Percentiles rank a stretch among this genome's conserved stretches.
These are phyloP conservation scores for Perognathus longimembris DNA, from an alignment of 2,113 vertebrate species.

Conservation along the genomic window DNA sequence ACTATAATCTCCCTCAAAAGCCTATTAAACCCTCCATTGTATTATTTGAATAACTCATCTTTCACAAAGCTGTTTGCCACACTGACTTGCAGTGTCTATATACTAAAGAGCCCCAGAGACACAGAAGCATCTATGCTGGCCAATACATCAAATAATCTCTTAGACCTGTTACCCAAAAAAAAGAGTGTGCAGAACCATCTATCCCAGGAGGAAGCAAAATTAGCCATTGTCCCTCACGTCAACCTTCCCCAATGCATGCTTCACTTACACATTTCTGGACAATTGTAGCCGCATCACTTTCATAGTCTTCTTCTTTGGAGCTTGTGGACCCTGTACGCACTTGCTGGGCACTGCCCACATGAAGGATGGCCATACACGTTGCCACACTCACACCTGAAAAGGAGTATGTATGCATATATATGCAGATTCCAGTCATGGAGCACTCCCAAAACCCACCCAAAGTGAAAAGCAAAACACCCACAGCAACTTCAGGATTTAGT, in stretches of 20 bases:
- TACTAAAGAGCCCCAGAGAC: not conserved
- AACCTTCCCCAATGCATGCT: not conserved
- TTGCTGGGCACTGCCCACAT: slow-evolving; percentile 96
- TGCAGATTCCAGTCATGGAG: not conserved
- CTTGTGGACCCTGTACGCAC: slow-evolving; percentile 95
- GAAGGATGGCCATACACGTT: slow-evolving; percentile 98
- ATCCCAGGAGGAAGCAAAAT: not conserved
- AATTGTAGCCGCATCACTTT: slow-evolving; percentile 98
- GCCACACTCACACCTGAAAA: slow-evolving; percentile 95
- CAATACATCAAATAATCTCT: not conserved
- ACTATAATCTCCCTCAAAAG: not conserved
- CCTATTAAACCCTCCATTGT: not conserved
- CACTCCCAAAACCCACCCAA: not conserved
- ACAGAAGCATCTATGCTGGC: not conserved
- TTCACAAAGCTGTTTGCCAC: not conserved
- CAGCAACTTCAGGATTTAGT: not conserved
- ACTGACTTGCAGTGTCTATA: not conserved
- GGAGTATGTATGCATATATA: not conserved
- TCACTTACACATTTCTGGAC: slow-evolving; percentile 98
- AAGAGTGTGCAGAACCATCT: not conserved
- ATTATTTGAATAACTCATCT: not conserved
- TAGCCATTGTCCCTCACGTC: not conserved
- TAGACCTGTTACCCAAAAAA: not conserved
- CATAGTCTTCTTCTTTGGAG: slow-evolving; percentile 98
- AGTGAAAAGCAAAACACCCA: not conserved